Evolutionary conservation across 2,888 invertebrate species (phyloP).

Genomic region (Drosophila tripunctata): DNA sequence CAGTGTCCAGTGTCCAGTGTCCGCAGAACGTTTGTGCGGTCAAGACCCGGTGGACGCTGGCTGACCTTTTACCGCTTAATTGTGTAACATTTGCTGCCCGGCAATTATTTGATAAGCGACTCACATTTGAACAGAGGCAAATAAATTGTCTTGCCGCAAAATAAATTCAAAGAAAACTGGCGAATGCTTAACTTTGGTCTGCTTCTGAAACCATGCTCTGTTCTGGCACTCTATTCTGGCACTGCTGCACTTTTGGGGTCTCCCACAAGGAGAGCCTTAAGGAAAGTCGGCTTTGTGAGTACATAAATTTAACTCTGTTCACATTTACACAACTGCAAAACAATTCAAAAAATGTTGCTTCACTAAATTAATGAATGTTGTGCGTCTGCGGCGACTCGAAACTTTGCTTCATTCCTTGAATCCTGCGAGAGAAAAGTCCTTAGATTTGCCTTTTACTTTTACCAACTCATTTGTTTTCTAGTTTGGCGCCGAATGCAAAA

Average conservation of each 20-base stretch:
- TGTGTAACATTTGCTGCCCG: conserved; percentile 80
- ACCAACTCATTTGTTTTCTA: background rate
- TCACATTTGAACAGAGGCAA: conserved; percentile 65
- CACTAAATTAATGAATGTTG: conserved; percentile 79
- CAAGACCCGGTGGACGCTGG: conserved; percentile 42
- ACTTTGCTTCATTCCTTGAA: conserved; percentile 3
- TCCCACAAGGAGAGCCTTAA: conserved; percentile 45
- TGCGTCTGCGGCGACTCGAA: conserved; percentile 29
- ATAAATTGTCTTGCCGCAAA: conserved; percentile 75
- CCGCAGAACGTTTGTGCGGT: conserved; percentile 77
- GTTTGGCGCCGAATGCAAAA: background rate
- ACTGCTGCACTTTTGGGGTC: conserved; percentile 33
- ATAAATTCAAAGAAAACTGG: conserved; percentile 71
- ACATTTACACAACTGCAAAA: conserved; percentile 63
- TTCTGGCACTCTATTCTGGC: conserved; percentile 12
- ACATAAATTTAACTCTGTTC: conserved; percentile 73
- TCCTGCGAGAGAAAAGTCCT: conserved; percentile 6
- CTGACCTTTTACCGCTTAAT: conserved; percentile 79
- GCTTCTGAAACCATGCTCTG: background rate
- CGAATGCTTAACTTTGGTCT: conserved; percentile 55
- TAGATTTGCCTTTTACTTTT: background rate
- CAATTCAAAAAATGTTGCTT: conserved; percentile 70
- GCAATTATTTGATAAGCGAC: conserved; percentile 84
- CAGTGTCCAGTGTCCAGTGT: conserved; percentile 28
- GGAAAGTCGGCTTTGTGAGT: conserved; percentile 62